Percentiles rank a stretch among this genome's conserved stretches.
phyloP scores from a whole-genome alignment of 2,797 vertebrate genomes.

The Chloroceryle inda region DNA sequence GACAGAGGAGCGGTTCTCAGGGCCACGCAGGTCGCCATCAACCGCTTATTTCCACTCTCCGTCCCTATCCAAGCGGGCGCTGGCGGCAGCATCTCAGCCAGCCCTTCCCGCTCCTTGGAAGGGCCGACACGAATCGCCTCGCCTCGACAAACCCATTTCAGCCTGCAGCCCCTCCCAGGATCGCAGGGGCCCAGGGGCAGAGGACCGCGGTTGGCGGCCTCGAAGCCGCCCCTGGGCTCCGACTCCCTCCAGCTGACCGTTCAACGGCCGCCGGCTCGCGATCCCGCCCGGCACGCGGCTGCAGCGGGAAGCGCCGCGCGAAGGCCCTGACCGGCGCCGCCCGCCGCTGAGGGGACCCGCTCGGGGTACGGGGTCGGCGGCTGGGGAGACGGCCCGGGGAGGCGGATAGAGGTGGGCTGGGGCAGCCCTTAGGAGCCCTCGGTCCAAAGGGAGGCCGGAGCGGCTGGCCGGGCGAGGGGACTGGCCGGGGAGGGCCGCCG shows the following conservation, averaged over 20 bases:
- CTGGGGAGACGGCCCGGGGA: not conserved
- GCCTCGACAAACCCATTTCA: no score
- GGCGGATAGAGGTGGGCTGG: not conserved
- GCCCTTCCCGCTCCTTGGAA: not conserved
- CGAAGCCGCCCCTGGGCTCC: not conserved
- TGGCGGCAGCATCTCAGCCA: not conserved
- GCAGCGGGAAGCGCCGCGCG: not conserved
- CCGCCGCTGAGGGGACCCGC: not conserved
- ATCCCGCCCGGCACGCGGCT: not conserved
- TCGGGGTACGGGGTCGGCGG: not conserved
- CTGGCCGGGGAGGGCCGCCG: not conserved
- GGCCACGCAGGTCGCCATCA: no score
- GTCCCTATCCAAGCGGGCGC: no score
- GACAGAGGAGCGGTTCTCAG: rapidly evolving
- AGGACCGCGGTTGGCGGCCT: no score
- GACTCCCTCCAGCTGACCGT: not conserved
- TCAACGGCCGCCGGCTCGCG: not conserved
- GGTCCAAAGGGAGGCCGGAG: not conserved
- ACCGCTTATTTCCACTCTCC: not conserved
- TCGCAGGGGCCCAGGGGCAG: no score
- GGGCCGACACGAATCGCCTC: not conserved
- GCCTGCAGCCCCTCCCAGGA: no score
- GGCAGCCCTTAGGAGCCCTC: not conserved
- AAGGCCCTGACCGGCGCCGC: not conserved
- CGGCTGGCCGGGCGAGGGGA: not conserved